Conservation (phyloP, 2,888 invertebrate species). For the Diachrysia chrysitis region DNA sequence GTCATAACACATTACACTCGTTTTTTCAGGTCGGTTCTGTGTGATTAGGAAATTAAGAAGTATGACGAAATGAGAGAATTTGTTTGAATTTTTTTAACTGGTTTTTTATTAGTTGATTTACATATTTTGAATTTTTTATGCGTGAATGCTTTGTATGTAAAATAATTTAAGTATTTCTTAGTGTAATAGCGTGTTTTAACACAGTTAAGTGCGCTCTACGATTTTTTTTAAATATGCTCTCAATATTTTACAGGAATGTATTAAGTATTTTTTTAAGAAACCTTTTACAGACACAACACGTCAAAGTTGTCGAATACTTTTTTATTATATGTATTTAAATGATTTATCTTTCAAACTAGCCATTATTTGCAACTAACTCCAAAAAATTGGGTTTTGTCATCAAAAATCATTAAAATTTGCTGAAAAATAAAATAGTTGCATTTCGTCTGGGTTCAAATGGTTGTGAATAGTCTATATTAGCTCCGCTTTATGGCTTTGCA, state of each 20-base stretch:
- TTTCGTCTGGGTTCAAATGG: not conserved
- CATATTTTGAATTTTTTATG: not conserved
- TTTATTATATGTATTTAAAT: too few relatives aligned
- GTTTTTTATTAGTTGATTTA: not conserved
- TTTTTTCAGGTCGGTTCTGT: conserved; percentile 39
- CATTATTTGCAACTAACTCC: not conserved
- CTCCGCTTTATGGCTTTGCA: not conserved
- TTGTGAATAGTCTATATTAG: not conserved
- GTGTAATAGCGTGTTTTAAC: too few relatives aligned
- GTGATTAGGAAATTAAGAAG: conserved; percentile 42
- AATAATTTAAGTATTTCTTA: too few relatives aligned
- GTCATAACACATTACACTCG: conserved; percentile 43
- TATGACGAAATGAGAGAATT: conserved; percentile 28
- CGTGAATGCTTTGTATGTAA: too few relatives aligned
- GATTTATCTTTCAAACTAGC: not conserved
- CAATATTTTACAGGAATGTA: too few relatives aligned
- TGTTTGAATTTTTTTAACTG: not conserved
- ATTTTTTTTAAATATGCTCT: too few relatives aligned
- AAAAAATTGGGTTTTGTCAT: not conserved
- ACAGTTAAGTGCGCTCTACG: too few relatives aligned
- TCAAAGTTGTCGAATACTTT: too few relatives aligned
- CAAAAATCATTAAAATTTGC: not conserved
- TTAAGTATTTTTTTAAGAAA: too few relatives aligned
- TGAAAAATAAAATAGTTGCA: not conserved
- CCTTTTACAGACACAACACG: too few relatives aligned